phyloP scores from a whole-genome alignment of 2,797 vertebrate species.

The Gobio occitaniae region DNA sequence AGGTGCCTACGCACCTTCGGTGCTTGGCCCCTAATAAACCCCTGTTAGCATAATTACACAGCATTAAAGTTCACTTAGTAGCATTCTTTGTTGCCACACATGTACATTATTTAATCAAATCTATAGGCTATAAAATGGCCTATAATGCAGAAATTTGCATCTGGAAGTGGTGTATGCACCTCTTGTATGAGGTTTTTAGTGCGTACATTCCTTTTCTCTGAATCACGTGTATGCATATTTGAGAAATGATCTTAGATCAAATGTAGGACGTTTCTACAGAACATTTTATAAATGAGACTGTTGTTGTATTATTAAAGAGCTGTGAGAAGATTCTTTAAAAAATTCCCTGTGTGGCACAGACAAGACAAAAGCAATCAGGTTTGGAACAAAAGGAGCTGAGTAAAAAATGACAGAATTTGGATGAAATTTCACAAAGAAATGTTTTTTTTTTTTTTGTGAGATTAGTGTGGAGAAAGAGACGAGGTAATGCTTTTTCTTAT shows the following conservation, averaged over 20 bases:
- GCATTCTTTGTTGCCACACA: no score
- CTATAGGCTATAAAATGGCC: no score
- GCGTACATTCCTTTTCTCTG: not conserved
- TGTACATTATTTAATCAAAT: no score
- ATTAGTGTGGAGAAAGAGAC: conserved; percentile 22
- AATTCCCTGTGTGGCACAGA: not conserved
- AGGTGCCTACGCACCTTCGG: no score
- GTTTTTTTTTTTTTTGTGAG: not conserved
- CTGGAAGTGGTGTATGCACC: no score
- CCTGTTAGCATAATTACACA: no score
- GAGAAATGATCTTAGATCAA: not conserved
- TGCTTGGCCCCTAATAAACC: no score
- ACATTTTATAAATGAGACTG: not conserved
- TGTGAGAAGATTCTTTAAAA: not conserved
- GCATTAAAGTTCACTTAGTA: no score
- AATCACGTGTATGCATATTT: not conserved
- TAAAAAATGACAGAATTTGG: not conserved
- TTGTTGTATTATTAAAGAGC: not conserved
- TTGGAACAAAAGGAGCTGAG: not conserved
- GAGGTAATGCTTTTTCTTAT: conserved; percentile 17
- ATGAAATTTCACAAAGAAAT: not conserved
- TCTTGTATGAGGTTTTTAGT: not conserved
- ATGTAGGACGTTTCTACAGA: not conserved
- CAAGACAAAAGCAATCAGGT: not conserved
- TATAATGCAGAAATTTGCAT: no score